Evolutionary conservation across 37 sponge, comb jelly and placozoan species (phyloP), one percentile per base, ranked within the genome.

Genomic region (Tethya wilhelma): DNA sequence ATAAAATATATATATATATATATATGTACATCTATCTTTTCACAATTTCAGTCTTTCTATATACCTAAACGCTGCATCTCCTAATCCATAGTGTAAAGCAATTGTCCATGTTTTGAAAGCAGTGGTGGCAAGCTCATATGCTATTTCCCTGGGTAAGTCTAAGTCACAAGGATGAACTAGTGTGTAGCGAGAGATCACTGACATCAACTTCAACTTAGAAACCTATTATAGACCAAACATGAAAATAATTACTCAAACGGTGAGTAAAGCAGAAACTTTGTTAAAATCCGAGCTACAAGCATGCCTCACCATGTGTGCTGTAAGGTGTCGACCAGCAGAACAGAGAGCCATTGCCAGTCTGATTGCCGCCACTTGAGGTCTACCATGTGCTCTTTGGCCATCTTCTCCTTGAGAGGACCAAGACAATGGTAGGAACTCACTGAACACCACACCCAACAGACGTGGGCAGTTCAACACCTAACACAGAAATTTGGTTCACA

Each of bases 391-490:
- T 2, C 17, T 32, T 2, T 4, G 23, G 1, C 37, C 76, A n/a
- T n/a, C n/a, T n/a, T n/a, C n/a, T 20, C 70, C 43, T 1, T 36
- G 31, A n/a, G 1, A 45, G 23, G 26, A 38, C 89, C 89, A 87
- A 25, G 45, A 59, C 14, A 71, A 32, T 29, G 92, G 89, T 22
- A 91, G 77, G 57, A 89, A 87, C 63, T 65, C n/a, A 19, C 44
- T 39, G n/a, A 90, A 63, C 17, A 93, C 53, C 37, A 76, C 62
- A 38, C 57, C 33, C 83, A 93, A 65, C 58, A 93, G 70, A 59
- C 94, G 34, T 20, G 91, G 90, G 73, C 91, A 89, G 12, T 58
- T 17, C 31, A 76, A 34, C 53, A 93, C 91, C 94, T 93, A n/a
- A n/a, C n/a, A n/a, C n/a, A n/a, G n/a, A n/a, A n/a, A n/a, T n/a